A percentile compares a stretch with the other conserved stretches of the same genome.
phyloP scores from a whole-genome alignment of 2,888 invertebrate genomes.

The Tridacna crocea region DNA sequence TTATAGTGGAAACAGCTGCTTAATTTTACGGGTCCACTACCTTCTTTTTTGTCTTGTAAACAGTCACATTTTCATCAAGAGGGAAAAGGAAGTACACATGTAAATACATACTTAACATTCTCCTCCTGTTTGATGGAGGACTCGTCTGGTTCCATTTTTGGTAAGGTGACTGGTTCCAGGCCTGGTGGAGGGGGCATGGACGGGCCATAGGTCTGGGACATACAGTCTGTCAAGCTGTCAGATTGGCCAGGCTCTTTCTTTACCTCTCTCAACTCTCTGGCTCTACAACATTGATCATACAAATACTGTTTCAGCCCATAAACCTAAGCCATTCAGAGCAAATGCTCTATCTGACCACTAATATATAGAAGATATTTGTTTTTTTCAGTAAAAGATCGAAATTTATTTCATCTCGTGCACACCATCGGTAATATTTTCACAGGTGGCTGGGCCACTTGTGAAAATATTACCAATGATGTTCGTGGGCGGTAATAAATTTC shows the following conservation, averaged over 20 bases:
- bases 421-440: too few relatives aligned
- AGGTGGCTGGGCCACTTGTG: too few relatives aligned
- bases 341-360: not conserved
- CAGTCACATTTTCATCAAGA: too few relatives aligned
- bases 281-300: slow-evolving; percentile 26
- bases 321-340: not conserved
- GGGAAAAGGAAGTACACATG: too few relatives aligned
- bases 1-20: too few relatives aligned
- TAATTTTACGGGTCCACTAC: too few relatives aligned
- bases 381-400: too few relatives aligned
- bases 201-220: slow-evolving; percentile 44
- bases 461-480: too few relatives aligned
- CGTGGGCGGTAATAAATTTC: too few relatives aligned
- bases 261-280: slow-evolving; percentile 31
- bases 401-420: too few relatives aligned
- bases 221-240: slow-evolving; percentile 62
- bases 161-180: slow-evolving; percentile 77
- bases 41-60: too few relatives aligned
- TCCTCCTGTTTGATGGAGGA: slow-evolving; percentile 35
- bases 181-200: slow-evolving; percentile 78
- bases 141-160: slow-evolving; percentile 31
- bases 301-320: not conserved
- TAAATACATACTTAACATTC: not conserved
- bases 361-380: too few relatives aligned
- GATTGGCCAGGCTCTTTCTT: slow-evolving; percentile 42